phyloP scores from a whole-genome alignment of 2,888 invertebrate species.

The Branchellion lobata region DNA sequence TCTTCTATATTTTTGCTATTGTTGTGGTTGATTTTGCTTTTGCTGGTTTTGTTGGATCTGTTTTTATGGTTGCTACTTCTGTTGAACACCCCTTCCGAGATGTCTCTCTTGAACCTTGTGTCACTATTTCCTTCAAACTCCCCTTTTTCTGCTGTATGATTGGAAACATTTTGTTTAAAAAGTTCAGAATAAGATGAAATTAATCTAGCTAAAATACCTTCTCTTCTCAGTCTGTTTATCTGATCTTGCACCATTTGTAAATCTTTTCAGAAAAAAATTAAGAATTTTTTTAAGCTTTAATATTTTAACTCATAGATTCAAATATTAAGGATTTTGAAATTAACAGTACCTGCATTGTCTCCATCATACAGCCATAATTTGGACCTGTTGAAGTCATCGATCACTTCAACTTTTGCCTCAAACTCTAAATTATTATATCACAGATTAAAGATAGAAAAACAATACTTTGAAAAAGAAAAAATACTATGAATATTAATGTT shows the following conservation, averaged over 20 bases:
- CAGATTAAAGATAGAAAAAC: too few relatives aligned
- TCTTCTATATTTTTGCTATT: background rate
- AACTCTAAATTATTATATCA: constrained; percentile 11
- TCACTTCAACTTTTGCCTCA: constrained; percentile 22
- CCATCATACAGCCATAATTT: background rate
- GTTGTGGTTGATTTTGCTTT: background rate
- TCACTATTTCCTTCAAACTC: background rate
- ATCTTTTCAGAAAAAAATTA: too few relatives aligned
- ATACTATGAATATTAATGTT: too few relatives aligned
- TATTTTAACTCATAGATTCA: too few relatives aligned
- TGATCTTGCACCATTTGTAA: constrained; percentile 26
- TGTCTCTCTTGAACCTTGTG: too few relatives aligned
- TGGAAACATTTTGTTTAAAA: background rate
- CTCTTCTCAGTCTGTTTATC: constrained; percentile 15
- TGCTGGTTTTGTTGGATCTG: too few relatives aligned
- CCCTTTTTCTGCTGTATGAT: background rate
- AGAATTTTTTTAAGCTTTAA: too few relatives aligned
- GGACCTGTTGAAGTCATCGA: constrained; percentile 1
- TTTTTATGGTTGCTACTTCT: background rate
- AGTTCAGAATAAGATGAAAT: too few relatives aligned
- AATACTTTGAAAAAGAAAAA: too few relatives aligned
- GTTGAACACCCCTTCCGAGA: background rate
- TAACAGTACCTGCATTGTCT: background rate
- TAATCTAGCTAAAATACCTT: background rate
- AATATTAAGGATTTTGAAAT: too few relatives aligned